Conservation (phyloP, 1,140 invertebrate species). For the Euura saliciscinereae region DNA sequence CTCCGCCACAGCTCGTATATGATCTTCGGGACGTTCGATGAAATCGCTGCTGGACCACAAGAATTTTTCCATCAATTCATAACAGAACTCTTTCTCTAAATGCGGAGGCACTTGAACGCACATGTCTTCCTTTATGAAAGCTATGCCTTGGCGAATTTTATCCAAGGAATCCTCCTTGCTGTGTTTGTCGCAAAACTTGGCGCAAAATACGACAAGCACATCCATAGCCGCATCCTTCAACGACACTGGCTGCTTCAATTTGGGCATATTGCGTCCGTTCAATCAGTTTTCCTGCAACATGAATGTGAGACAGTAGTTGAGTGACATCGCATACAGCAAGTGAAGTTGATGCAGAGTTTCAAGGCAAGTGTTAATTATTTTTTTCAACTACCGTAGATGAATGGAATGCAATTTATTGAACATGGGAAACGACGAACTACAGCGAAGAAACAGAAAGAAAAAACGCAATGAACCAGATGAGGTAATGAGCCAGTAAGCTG, state of each 20-base stretch:
- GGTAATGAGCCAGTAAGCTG: too few relatives aligned
- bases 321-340: too few relatives aligned
- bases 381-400: too few relatives aligned
- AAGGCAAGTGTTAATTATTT: too few relatives aligned
- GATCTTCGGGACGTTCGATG: neutral
- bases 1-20: neutral
- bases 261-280: neutral
- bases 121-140: neutral
- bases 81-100: neutral
- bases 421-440: too few relatives aligned
- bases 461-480: too few relatives aligned
- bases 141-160: neutral
- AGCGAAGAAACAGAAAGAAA: too few relatives aligned
- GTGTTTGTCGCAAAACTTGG: neutral
- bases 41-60: neutral
- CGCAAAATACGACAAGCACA: neutral
- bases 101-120: neutral
- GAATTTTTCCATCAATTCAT: neutral
- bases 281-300: neutral
- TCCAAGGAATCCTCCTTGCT: neutral
- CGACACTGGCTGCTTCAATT: neutral
- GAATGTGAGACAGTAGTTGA: too few relatives aligned
- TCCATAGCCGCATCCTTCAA: neutral
- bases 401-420: too few relatives aligned
- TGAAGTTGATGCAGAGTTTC: too few relatives aligned